These are phyloP conservation scores for Columba livia DNA, from an alignment of 2,113 vertebrate species.

Conservation along the genomic window DNA sequence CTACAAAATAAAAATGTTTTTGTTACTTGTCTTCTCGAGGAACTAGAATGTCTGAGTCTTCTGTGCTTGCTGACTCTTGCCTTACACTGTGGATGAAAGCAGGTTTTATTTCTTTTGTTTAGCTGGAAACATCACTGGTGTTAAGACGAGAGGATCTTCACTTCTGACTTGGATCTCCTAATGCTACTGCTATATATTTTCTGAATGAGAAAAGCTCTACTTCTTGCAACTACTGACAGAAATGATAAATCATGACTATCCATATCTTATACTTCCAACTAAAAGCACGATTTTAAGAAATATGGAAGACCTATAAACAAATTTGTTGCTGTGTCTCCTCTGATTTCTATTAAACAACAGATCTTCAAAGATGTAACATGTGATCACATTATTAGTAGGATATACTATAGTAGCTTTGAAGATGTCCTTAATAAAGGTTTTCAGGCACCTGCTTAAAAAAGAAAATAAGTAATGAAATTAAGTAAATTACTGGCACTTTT, in stretches of 20 bases:
- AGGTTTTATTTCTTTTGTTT: not conserved
- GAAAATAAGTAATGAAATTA: not conserved
- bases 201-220: not conserved
- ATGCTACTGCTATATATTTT: not conserved
- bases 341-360: not conserved
- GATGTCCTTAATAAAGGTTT: not conserved
- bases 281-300: not conserved
- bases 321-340: not conserved
- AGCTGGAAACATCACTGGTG: not conserved
- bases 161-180: not conserved
- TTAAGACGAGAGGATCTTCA: not conserved
- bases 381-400: rapidly evolving
- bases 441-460: not conserved
- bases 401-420: not conserved
- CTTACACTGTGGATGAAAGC: not conserved
- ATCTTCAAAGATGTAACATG: not conserved
- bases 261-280: not conserved
- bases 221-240: not conserved
- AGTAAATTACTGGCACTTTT: not conserved
- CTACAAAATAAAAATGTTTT: not conserved
- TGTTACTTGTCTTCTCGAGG: not conserved
- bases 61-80: not conserved
- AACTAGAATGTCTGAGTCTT: not conserved
- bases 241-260: not conserved
- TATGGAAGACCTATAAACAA: not conserved